Base-by-base conservation (phyloP, 2,113 vertebrate genomes). In the Myrmecobius fasciatus region DNA sequence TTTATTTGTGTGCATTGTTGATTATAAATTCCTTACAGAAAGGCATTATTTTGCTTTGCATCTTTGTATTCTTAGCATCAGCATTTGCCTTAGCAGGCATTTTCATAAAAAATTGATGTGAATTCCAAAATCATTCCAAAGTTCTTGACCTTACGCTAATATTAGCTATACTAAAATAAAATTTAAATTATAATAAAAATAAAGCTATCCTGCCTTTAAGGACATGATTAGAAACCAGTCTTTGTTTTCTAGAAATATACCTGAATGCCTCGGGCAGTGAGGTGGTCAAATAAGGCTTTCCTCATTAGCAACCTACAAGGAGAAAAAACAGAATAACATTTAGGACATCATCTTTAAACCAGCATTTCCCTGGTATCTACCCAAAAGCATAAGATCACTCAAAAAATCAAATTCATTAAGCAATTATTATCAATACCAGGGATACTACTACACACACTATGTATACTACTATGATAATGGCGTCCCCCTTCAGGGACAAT, bases 231-330 rank as follows among this genome's bases (percentile, higher is more conserved):
- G 67, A 83, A 83, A 43, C 8, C 20, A 83, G n/a, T 11, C 60
- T 75, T n/a, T 25, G 11, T 89, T 96, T 90, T 92, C 56, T 25
- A 89, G 91, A 90, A 52, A 53, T 93, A 97, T 99, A 99, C 99
- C 99, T 99, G 99, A 97, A 99, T 99, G 98, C 99, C 99, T 93
- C 99, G 98, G 96, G 99, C 99, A 67, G 99, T 99, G 92, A 99
- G 99, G 97, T 99, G 99, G 90, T 99, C 97, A 98, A 99, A 99
- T 94, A 99, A 98, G 53, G 99, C 96, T 98, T 99, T 99, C 97
- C 99, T 99, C 99, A 99, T 99, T 93, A 99, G 98, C 96, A 99
- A 98, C 36, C 99, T 99, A 98, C 22, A 96, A 98, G n/a, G 75
- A 98, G 83, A 97, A 97, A 97, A 97, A 96, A 96, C 0, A 94